Evolutionary conservation across 2,797 vertebrate genomes (phyloP), one percentile per base, ranked within the genome.

Genomic region (Poeciliopsis paucimaculata): DNA sequence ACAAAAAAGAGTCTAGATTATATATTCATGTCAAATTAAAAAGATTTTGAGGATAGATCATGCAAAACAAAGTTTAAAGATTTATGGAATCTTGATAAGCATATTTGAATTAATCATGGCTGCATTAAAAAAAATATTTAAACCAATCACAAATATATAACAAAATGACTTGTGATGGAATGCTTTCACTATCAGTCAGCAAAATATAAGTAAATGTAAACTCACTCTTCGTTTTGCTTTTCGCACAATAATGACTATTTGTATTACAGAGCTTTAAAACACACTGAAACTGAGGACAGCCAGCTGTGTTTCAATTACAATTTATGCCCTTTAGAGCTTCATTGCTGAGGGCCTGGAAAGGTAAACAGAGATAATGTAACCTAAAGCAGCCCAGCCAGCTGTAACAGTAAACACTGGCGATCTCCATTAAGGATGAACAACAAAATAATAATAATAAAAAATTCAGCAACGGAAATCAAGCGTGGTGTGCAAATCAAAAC

Each of bases 311-410:
- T 84, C 75, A 80, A 34, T 78, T 85, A 51, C 78, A 47, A 82
- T 88, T 77, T 57, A 82, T 83, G 66, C 43, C 74, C 82, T 82
- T 86, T 78, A 81, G 77, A 87, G 86, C 80, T 79, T 76, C 13
- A 77, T 41, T 78, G 62, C 76, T 62, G 80, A 77, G 71, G 84
- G 66, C 34, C 66, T 43, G 39, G 36, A 60, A 77, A 64, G 79
- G 76, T 73, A 83, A 86, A 88, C 87, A 86, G 45, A 78, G 78
- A 11, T 23, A 41, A 86, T 72, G 74, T 77, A 78, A 87, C 84
- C 80, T 84, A 82, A 31, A 70, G 60, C 75, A 80, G 87, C 79
- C 43, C 73, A 78, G 76, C 55, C 84, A 88, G 73, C 75, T 86
- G 88, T 82, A 80, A 87, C 11, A 0, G 53, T 43, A 82, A 87